These are phyloP conservation scores for Lophochroa leadbeateri DNA, from an alignment of 2,113 vertebrate genomes.

Conservation along the genomic window DNA sequence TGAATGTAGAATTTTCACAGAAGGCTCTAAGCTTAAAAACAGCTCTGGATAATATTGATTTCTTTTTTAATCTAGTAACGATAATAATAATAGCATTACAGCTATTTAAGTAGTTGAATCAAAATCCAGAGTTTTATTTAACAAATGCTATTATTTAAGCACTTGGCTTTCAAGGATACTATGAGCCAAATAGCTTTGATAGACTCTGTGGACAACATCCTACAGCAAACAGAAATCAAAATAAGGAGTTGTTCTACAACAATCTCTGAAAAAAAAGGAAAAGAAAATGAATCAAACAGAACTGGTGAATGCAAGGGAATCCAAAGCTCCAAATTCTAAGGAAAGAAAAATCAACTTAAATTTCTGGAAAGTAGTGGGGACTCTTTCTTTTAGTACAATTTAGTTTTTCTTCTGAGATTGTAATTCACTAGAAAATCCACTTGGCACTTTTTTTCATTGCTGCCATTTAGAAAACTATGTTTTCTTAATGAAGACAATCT, in stretches of 20 bases:
- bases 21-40: not conserved
- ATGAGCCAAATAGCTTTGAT: not conserved
- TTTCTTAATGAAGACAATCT: not conserved
- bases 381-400: not conserved
- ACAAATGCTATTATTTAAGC: not conserved
- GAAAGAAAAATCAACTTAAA: not conserved
- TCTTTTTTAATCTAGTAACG: not conserved
- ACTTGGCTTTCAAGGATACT: not conserved
- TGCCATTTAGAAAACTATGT: not conserved
- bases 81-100: not conserved
- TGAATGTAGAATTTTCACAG: not conserved
- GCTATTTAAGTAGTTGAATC: not conserved
- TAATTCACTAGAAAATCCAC: not conserved
- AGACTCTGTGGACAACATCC: not conserved
- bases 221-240: not conserved
- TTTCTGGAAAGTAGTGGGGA: not conserved
- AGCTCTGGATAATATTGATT: not conserved
- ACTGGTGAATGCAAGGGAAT: not conserved
- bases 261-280: not conserved
- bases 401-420: not conserved
- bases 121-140: not conserved
- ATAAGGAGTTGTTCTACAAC: not conserved
- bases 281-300: not conserved
- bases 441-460: not conserved
- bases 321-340: not conserved